Evolutionary conservation across 2,113 vertebrate species (phyloP), one percentile per base, ranked within the genome.

Genomic region (Pomatostomus ruficeps): DNA sequence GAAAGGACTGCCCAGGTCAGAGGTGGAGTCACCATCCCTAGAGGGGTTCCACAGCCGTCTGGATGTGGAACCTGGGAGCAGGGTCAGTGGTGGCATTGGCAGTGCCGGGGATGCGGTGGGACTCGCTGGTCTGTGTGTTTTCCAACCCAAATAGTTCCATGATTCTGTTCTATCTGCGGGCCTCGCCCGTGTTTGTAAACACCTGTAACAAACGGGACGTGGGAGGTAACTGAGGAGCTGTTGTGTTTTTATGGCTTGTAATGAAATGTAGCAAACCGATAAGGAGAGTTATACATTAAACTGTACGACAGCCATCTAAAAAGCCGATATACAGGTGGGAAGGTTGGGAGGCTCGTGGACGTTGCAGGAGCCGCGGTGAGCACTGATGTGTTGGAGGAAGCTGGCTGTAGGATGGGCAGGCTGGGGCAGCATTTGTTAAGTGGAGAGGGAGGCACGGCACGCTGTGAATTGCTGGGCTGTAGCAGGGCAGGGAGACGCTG

Each of bases 311-410:
- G 1, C 8, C 20, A 3, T 43, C 20, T 17, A 18, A 26, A 70
- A 35, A 1, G 0, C 0, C 22, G 1, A 10, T 4, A 0, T 7
- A 2, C 1, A 0, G 11, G 2, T 1, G 16, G 25, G 21, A 2
- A 11, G 48, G 26, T 2, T 4, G n/a, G 63, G 9, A 40, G 58
- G 40, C 17, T 23, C 15, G 0, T 2, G 15, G 42, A 2, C 0
- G 0, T 3, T 11, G 7, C 4, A 6, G n/a, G 3, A 38, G 49
- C 43, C 9, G 26, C 9, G 9, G 4, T 16, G 67, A 2, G 14
- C 29, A 0, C 8, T 1, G 36, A 2, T 10, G 70, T 31, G 42
- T 4, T 12, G 48, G 12, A 18, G 52, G 16, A 40, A 11, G 25
- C 5, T 14, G 23, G 18, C 33, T 40, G 2, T 13, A 5, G 9